phyloP scores from a whole-genome alignment of 2,888 invertebrate genomes.

The Drosophila merina region DNA sequence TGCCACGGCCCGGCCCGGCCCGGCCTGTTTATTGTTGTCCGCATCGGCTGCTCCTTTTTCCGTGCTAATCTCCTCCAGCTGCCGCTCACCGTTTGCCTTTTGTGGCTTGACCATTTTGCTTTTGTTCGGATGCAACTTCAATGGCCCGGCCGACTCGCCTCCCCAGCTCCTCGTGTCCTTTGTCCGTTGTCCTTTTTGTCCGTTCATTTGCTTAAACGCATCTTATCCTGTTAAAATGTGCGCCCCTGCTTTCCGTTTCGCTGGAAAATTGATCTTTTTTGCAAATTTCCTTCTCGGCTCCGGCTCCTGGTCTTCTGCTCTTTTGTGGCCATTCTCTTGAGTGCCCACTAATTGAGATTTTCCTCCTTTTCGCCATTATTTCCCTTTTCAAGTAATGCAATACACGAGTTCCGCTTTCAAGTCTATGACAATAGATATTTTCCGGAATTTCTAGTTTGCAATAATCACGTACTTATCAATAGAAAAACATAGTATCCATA shows the following conservation, averaged over 20 bases:
- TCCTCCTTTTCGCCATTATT: conserved; percentile 26
- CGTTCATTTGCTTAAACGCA: conserved; percentile 72
- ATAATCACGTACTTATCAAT: conserved; percentile 8
- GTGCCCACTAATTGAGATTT: conserved; percentile 62
- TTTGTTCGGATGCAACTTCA: conserved; percentile 61
- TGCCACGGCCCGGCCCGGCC: not conserved
- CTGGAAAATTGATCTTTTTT: conserved; percentile 70
- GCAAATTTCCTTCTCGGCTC: conserved; percentile 55
- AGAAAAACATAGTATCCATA: not conserved
- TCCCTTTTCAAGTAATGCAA: conserved; percentile 22
- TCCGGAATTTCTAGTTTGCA: conserved; percentile 1
- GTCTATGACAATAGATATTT: conserved; percentile 18
- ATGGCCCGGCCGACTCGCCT: conserved; percentile 53
- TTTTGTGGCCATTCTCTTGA: conserved; percentile 29
- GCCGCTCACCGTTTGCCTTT: conserved; percentile 68
- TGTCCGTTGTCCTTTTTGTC: conserved; percentile 57
- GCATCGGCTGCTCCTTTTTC: conserved; percentile 17
- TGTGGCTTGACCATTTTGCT: conserved; percentile 71
- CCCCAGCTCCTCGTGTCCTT: conserved; percentile 29
- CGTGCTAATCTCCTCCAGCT: conserved; percentile 55
- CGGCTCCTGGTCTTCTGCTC: conserved; percentile 35
- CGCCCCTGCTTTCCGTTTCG: conserved; percentile 46
- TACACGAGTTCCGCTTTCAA: conserved; percentile 49
- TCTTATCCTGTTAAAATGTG: conserved; percentile 76
- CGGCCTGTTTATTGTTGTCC: conserved; percentile 4